phyloP scores from a whole-genome alignment of 2,113 vertebrate genomes.

The Phaethon lepturus region DNA sequence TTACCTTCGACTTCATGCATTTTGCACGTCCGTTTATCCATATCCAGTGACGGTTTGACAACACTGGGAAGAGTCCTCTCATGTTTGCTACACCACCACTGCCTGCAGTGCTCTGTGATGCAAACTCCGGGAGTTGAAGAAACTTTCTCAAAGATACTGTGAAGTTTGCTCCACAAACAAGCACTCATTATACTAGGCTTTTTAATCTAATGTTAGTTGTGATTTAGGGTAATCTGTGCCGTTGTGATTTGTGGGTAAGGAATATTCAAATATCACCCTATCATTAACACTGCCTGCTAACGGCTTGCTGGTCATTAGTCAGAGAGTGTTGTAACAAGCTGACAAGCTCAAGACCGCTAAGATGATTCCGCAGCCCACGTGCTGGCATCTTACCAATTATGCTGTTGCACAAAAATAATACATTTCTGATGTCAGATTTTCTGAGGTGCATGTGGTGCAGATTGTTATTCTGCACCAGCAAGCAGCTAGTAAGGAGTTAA shows the following conservation, averaged over 20 bases:
- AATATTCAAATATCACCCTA: background rate
- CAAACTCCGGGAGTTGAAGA: no score
- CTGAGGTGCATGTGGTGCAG: background rate
- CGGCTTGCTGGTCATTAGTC: background rate
- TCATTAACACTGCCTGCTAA: background rate
- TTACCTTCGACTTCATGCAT: background rate
- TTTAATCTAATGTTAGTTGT: background rate
- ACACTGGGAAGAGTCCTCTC: background rate
- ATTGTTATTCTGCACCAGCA: background rate
- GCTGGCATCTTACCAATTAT: background rate
- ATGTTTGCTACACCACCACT: rapidly evolving
- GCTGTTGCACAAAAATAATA: background rate
- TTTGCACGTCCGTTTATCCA: background rate
- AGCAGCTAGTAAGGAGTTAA: background rate
- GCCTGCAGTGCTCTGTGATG: background rate
- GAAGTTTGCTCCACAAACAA: background rate
- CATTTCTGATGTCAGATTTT: background rate
- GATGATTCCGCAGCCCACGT: background rate
- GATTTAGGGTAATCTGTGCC: background rate
- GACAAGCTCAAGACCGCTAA: background rate
- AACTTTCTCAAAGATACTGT: background rate
- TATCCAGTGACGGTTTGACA: background rate
- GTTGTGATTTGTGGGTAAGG: background rate
- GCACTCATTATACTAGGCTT: rapidly evolving
- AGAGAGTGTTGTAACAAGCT: background rate